A percentile compares a stretch with the other conserved stretches of the same genome.
Evolutionary conservation across 2,888 invertebrate species (phyloP).

Genomic region (Lasius fuliginosus): DNA sequence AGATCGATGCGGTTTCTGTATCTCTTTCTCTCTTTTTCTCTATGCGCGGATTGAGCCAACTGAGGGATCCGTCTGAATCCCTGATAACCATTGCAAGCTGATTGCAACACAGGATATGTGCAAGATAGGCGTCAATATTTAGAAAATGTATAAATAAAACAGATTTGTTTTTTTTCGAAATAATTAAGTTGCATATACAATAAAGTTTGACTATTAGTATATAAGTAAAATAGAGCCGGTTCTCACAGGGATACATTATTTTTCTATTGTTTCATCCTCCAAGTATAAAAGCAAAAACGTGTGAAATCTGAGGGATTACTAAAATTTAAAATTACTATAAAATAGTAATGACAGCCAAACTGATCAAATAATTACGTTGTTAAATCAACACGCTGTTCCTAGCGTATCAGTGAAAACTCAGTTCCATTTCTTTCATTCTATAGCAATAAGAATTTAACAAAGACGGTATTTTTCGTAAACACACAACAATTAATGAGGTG

Average conservation of each 20-base stretch:
- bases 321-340: background rate
- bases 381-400: background rate
- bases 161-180: background rate
- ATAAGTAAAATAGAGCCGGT: background rate
- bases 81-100: background rate
- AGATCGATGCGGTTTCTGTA: constrained; percentile 67
- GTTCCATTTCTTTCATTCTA: background rate
- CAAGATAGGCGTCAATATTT: background rate
- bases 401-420: background rate
- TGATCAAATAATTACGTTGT: background rate
- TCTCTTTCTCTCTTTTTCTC: constrained; percentile 28
- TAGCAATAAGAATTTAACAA: constrained; percentile 11
- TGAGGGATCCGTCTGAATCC: constrained; percentile 43
- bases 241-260: background rate
- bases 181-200: background rate
- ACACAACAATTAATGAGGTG: background rate
- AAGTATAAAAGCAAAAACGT: background rate
- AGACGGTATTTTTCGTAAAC: background rate
- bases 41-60: constrained; percentile 56
- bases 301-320: background rate
- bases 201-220: background rate
- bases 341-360: background rate
- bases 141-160: background rate
- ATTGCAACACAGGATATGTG: background rate
- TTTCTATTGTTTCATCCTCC: background rate